phyloP scores from a whole-genome alignment of 2,113 vertebrate genomes.

The Dasyornis broadbenti region DNA sequence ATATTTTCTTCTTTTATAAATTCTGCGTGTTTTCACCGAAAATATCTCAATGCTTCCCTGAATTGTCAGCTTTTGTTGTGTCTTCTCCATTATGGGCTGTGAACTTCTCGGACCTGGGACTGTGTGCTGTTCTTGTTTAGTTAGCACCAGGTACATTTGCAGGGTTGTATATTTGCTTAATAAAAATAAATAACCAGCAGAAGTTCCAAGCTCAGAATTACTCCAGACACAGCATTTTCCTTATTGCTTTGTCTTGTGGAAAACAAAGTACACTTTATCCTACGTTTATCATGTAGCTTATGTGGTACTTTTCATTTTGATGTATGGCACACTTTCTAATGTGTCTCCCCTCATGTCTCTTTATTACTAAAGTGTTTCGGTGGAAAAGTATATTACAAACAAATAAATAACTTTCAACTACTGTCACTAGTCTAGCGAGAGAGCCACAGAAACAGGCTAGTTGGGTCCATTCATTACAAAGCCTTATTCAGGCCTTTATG shows the following conservation, averaged over 20 bases:
- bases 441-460: background rate
- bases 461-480: background rate
- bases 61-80: background rate
- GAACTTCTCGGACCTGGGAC: background rate
- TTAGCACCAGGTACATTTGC: constrained; percentile 44
- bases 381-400: constrained; percentile 63
- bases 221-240: constrained; percentile 59
- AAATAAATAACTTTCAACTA: constrained; percentile 63
- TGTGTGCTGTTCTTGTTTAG: constrained; percentile 10
- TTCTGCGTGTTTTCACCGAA: background rate
- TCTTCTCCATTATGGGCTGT: background rate
- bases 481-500: background rate
- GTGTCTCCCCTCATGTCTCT: constrained; percentile 62
- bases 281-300: constrained; percentile 59
- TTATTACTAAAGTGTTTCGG: constrained; percentile 57
- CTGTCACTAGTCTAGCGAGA: constrained; percentile 16
- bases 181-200: constrained; percentile 57
- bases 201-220: constrained; percentile 51
- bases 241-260: constrained; percentile 58
- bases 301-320: constrained; percentile 66
- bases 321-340: constrained; percentile 56
- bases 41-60: background rate
- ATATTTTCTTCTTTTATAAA: constrained; percentile 12
- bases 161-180: constrained; percentile 57
- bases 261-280: constrained; percentile 63